These are phyloP conservation scores for Acanthococcus lagerstroemiae DNA, from an alignment of 2,888 invertebrate genomes.

Conservation along the genomic window DNA sequence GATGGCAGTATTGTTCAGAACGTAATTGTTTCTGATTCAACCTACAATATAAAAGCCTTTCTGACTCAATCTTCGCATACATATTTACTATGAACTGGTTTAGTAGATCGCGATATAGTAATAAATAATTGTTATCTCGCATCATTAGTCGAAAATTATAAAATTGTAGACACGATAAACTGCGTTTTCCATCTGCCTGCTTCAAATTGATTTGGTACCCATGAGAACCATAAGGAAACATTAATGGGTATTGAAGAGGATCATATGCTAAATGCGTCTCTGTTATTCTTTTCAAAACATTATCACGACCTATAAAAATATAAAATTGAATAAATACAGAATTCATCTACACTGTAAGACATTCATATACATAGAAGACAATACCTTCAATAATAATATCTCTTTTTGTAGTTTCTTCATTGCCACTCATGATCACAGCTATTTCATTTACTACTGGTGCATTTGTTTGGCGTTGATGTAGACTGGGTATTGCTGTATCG, in stretches of 20 bases:
- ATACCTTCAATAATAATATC: background rate
- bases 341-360: too few species aligned
- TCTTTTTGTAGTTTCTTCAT: constrained; percentile 30
- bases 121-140: constrained; percentile 19
- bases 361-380: too few species aligned
- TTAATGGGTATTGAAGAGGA: constrained; percentile 39
- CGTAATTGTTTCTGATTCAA: constrained; percentile 30
- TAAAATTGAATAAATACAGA: background rate
- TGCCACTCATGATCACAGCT: constrained; percentile 37
- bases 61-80: constrained; percentile 32
- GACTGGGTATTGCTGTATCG: constrained; percentile 29
- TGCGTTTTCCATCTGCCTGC: constrained; percentile 24
- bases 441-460: constrained; percentile 37
- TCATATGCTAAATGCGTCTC: constrained; percentile 37
- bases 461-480: constrained; percentile 39
- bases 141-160: constrained; percentile 36
- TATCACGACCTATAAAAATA: background rate
- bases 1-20: constrained; percentile 33
- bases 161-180: constrained; percentile 34
- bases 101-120: constrained; percentile 12
- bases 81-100: constrained; percentile 31
- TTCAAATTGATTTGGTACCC: constrained; percentile 36
- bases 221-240: constrained; percentile 38
- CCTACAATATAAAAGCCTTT: constrained; percentile 9
- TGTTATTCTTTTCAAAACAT: constrained; percentile 4